These are phyloP conservation scores for Kryptopterus vitreolus DNA, from an alignment of 2,797 vertebrate genomes.

Conservation along the genomic window DNA sequence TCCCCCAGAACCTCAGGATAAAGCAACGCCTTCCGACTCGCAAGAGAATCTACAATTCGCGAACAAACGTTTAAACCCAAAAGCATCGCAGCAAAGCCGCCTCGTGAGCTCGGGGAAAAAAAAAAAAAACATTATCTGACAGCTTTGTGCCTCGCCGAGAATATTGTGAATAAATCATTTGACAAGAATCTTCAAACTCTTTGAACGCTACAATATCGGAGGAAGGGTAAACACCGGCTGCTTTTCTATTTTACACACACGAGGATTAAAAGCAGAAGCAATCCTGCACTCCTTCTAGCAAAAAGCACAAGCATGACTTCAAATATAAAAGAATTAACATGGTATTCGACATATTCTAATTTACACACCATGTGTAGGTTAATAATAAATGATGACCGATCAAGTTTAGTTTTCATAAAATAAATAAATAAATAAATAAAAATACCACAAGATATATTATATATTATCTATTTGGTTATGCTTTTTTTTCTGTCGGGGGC, in stretches of 20 bases:
- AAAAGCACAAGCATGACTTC: not conserved
- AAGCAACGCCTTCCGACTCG: not conserved
- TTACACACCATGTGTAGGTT: not conserved
- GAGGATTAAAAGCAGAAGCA: not conserved
- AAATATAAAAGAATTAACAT: too few species aligned
- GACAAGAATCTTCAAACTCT: not conserved
- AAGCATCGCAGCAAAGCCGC: conserved; percentile 10
- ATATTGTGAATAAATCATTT: conserved; percentile 34
- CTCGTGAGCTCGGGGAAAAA: not conserved
- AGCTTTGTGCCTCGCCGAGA: conserved; percentile 6
- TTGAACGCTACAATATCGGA: not conserved
- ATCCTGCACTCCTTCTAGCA: not conserved
- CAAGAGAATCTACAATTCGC: not conserved
- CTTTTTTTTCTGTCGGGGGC: not conserved
- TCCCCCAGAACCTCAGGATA: not conserved
- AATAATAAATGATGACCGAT: not conserved
- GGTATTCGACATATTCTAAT: not conserved
- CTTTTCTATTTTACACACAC: not conserved
- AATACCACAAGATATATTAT: not conserved
- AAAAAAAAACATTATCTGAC: conserved; percentile 3
- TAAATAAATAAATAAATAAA: too few species aligned
- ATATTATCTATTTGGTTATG: not conserved
- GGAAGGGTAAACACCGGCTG: conserved; percentile 13
- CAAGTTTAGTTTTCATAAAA: too few species aligned
- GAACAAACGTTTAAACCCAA: conserved; percentile 6